These are phyloP conservation scores for Caenorhabditis sinica DNA, from an alignment of 2,888 invertebrate species.

Conservation along the genomic window DNA sequence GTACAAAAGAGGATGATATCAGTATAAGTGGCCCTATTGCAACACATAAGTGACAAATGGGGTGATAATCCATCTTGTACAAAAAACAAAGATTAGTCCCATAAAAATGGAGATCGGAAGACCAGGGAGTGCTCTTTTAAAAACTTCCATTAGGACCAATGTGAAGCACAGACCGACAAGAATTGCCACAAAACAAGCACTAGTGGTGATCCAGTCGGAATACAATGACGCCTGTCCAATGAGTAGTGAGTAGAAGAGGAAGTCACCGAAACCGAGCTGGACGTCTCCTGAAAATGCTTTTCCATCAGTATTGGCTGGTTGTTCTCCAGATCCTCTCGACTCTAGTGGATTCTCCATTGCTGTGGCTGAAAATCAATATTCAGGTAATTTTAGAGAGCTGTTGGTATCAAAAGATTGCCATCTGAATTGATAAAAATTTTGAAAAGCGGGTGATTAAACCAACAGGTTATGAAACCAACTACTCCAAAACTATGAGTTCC, in stretches of 20 bases:
- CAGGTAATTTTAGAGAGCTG: no score
- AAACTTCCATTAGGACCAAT: slow-evolving; percentile 94
- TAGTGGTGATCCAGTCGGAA: slow-evolving; percentile 99
- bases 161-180: slow-evolving; percentile 97
- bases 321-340: neutral
- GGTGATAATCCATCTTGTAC: slow-evolving; percentile 93
- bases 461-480: no score
- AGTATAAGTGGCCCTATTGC: slow-evolving; percentile 19
- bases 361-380: slow-evolving; percentile 65
- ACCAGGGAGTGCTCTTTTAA: slow-evolving; percentile 94
- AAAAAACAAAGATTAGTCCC: slow-evolving; percentile 97
- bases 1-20: no score
- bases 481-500: no score
- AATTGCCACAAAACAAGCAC: slow-evolving; percentile 99
- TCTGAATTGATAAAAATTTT: no score
- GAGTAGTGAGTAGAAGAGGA: slow-evolving; percentile 98
- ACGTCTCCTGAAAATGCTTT: slow-evolving; percentile 84
- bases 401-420: no score
- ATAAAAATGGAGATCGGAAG: slow-evolving; percentile 98
- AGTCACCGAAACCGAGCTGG: slow-evolving; percentile 98
- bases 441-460: no score
- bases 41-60: slow-evolving; percentile 88
- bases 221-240: slow-evolving; percentile 92
- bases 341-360: slow-evolving; percentile 17
- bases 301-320: neutral